Evolutionary conservation across 30 jellyfish, hydroid and myxozoan genomes (phyloP).

Genomic region (Aurelia coerulea): DNA sequence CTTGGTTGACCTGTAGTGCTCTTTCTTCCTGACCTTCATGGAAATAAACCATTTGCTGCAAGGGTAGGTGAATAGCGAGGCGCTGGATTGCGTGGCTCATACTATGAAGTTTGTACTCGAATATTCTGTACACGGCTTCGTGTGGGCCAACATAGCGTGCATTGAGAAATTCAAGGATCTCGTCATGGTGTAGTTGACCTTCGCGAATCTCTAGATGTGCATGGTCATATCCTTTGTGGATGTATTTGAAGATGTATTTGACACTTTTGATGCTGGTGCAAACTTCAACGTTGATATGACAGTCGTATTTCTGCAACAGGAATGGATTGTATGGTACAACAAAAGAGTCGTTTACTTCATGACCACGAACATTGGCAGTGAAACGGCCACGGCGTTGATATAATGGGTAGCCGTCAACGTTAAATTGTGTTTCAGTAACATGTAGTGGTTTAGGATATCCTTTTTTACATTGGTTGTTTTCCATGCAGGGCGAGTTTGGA

Average conservation of each 20-base stretch:
- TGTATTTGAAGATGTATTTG: conserved; percentile 70
- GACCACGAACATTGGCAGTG: conserved; percentile 9
- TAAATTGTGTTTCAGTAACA: too few species aligned
- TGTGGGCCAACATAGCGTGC: conserved; percentile 54
- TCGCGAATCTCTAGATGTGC: conserved; percentile 58
- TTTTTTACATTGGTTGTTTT: too few species aligned
- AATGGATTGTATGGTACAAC: conserved; percentile 74
- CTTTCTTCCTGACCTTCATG: too few species aligned
- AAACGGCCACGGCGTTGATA: conserved; percentile 52
- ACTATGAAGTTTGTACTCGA: background rate
- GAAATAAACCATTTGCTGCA: background rate
- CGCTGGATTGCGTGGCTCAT: conserved; percentile 42
- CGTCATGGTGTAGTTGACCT: conserved; percentile 52
- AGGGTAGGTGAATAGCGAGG: conserved; percentile 41
- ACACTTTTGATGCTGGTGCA: conserved; percentile 62
- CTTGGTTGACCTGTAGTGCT: background rate
- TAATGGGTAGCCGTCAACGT: conserved; percentile 67
- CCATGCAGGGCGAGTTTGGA: too few species aligned
- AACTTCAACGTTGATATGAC: conserved; percentile 76
- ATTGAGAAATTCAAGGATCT: conserved; percentile 33
- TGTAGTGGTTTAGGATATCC: too few species aligned
- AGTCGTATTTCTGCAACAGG: conserved; percentile 38
- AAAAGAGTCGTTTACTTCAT: conserved; percentile 36
- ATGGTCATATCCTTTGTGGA: conserved; percentile 71
- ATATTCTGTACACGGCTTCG: conserved; percentile 11